Base-by-base conservation (phyloP, 2,797 vertebrate genomes). In the Melanotaenia maccullochi region DNA sequence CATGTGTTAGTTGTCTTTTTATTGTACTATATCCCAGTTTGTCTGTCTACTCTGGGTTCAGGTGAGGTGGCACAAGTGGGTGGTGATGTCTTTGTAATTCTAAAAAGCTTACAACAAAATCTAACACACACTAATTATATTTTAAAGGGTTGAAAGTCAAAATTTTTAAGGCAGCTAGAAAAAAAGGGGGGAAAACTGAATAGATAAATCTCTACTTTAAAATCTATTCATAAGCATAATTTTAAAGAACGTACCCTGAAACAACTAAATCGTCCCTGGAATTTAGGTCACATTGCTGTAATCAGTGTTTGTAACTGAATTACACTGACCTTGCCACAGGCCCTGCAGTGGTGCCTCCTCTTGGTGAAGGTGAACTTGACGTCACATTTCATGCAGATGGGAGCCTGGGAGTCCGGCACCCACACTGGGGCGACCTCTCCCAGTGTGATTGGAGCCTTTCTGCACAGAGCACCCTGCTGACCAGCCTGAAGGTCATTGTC, bases 321-420 rank as follows among this genome's bases (percentile, higher is more conserved):
- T 14, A 20, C 14, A 4, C 96, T 94, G 93, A 99, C 98, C 97
- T 99, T 99, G 76, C 98, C 98, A 71, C 98, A 99, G 71, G 97
- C 98, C 93, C 98, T 96, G 94, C 98, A 99, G 91, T 99, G 98
- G 89, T 99, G 98, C 78, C 98, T 96, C 90, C 98, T 95, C 94
- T 97, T 99, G 87, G 98, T 99, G 91, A 99, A 99, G 71, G 98
- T 99, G 93, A 99, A 99, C 92, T 96, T 98, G 85, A 95, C 95
- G 86, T 99, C 96, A 67, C 98, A 99, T 89, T 97, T 99, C 97
- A 99, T 99, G 82, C 98, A 99, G 85, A 97, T 92, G 20, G 97
- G 97, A 59, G 98, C 97, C 92, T 99, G 96, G 68, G 97, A 97
- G 92, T 99, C 98, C 1, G 98, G 98, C 79, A 99, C 98, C 98